Conservation (phyloP, 2,797 vertebrate genomes). For the Ceyx erithaca region DNA sequence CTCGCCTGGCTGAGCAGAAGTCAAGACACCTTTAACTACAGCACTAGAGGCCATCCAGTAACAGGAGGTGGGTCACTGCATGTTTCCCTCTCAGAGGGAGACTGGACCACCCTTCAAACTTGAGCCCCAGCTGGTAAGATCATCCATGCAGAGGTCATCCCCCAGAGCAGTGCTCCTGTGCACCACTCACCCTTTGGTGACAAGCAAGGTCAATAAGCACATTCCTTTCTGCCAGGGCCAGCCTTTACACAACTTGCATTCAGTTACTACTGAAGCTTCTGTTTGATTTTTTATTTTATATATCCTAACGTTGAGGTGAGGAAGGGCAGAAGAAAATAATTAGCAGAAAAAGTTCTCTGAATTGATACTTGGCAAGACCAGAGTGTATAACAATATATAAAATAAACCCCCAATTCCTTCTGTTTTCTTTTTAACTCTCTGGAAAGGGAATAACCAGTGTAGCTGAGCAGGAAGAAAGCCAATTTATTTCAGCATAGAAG, state of each 20-base stretch:
- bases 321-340: background rate
- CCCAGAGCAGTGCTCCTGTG: background rate
- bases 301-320: background rate
- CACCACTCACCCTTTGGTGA: background rate
- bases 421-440: background rate
- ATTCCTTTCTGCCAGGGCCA: background rate
- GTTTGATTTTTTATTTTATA: background rate
- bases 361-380: background rate
- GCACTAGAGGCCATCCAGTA: background rate
- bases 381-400: background rate
- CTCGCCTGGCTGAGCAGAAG: background rate
- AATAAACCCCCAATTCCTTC: background rate
- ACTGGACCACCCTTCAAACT: background rate
- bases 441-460: background rate
- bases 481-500: slow-evolving; percentile 35
- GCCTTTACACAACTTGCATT: background rate
- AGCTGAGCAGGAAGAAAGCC: slow-evolving; percentile 20
- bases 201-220: background rate
- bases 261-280: background rate
- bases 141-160: background rate
- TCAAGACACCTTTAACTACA: background rate
- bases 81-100: slow-evolving; percentile 3
- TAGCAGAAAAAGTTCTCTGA: background rate
- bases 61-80: background rate
- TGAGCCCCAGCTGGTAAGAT: background rate